Evolutionary conservation across 2,888 invertebrate genomes (phyloP).

Genomic region (Phengaris alcon): DNA sequence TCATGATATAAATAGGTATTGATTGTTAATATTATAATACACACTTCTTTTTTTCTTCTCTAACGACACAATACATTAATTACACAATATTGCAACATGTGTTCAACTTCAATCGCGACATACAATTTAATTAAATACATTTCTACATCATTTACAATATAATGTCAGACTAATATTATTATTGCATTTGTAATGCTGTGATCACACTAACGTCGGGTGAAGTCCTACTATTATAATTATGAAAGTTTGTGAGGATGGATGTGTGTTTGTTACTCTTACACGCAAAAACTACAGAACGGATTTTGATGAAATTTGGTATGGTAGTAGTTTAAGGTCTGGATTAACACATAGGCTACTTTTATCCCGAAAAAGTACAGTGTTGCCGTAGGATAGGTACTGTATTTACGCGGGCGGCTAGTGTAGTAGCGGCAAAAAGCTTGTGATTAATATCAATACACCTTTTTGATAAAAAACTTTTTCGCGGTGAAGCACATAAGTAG

Average conservation of each 20-base stretch:
- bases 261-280: too few species aligned
- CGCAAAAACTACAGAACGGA: too few species aligned
- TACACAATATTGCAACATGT: neutral
- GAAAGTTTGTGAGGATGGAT: too few species aligned
- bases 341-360: neutral
- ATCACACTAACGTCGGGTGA: neutral
- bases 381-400: neutral
- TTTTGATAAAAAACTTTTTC: neutral
- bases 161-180: neutral
- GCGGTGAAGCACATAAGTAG: neutral
- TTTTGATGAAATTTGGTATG: too few species aligned
- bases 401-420: too few species aligned
- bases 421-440: too few species aligned
- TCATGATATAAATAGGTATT: too few species aligned
- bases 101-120: neutral
- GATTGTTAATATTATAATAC: too few species aligned
- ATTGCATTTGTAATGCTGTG: neutral
- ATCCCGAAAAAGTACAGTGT: neutral
- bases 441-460: too few species aligned
- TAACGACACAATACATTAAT: neutral
- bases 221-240: neutral
- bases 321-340: too few species aligned
- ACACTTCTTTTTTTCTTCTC: too few species aligned
- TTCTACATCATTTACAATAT: neutral
- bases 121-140: slow-evolving; percentile 9